Percentiles rank a stretch among this genome's conserved stretches.
Conservation (phyloP, 2,113 vertebrate genomes). For the Ibidorhyncha struthersii region DNA sequence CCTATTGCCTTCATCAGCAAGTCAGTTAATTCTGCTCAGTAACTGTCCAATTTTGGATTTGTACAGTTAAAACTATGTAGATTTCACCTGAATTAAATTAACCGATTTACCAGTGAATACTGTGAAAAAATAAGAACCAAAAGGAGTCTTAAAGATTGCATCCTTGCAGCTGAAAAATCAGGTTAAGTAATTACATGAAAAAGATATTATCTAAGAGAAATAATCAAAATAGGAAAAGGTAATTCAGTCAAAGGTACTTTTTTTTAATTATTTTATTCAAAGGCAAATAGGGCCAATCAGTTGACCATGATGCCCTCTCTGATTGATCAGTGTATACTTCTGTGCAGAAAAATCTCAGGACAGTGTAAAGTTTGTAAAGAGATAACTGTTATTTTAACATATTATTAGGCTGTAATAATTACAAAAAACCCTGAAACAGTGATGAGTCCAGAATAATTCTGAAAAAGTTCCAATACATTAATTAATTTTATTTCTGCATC, state of each 20-base stretch:
- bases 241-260: not conserved
- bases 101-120: not conserved
- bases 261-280: not conserved
- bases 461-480: not conserved
- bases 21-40: not conserved
- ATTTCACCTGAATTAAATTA: not conserved
- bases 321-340: not conserved
- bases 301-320: not conserved
- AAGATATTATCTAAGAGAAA: not conserved
- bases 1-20: not conserved
- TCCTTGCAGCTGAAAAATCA: not conserved
- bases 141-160: not conserved
- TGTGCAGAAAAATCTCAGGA: not conserved
- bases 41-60: not conserved
- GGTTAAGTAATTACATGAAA: not conserved
- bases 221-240: not conserved
- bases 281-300: not conserved
- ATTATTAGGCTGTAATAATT: not conserved
- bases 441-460: not conserved
- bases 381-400: not conserved
- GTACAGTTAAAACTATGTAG: not conserved
- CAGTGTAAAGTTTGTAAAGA: not conserved
- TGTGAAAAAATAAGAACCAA: not conserved
- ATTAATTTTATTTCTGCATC: not conserved
- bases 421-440: not conserved